Percentiles rank a stretch among this genome's conserved stretches.
Evolutionary conservation across 1,140 invertebrate genomes (phyloP).

Genomic region (Drosophila novamexicana): DNA sequence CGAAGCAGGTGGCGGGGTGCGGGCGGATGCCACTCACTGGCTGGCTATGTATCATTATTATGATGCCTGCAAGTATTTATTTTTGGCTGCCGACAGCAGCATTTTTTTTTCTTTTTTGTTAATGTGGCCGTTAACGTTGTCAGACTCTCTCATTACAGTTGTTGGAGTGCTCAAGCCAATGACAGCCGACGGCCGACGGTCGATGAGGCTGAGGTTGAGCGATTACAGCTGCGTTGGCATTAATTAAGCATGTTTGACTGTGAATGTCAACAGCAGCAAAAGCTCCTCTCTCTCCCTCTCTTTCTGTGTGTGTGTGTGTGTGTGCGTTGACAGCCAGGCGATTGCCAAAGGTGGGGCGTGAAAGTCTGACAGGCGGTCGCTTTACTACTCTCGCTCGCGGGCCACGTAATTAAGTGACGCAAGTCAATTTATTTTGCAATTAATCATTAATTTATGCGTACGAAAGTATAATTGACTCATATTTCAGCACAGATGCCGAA

Average conservation of each 20-base stretch:
- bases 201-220: conserved; percentile 31
- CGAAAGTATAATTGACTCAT: conserved; percentile 81
- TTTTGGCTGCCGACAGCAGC: conserved; percentile 66
- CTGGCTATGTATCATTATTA: conserved; percentile 78
- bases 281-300: conserved; percentile 23
- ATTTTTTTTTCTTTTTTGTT: conserved; percentile 33
- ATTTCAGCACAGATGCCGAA: conserved; percentile 61
- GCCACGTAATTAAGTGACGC: conserved; percentile 76
- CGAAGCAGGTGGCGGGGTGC: conserved; percentile 1
- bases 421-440: conserved; percentile 84
- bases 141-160: conserved; percentile 70
- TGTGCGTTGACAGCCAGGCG: conserved; percentile 61
- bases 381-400: conserved; percentile 51
- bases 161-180: conserved; percentile 25
- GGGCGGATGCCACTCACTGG: conserved; percentile 51
- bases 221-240: conserved; percentile 69
- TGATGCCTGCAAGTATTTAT: conserved; percentile 77
- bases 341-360: conserved; percentile 6
- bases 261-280: conserved; percentile 79
- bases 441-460: conserved; percentile 83
- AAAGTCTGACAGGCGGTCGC: conserved; percentile 30
- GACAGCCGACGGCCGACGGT: background rate
- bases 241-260: conserved; percentile 84
- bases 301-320: conserved; percentile 24
- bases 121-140: conserved; percentile 80